Conservation (phyloP, 2,113 vertebrate species). For the Channa argus region DNA sequence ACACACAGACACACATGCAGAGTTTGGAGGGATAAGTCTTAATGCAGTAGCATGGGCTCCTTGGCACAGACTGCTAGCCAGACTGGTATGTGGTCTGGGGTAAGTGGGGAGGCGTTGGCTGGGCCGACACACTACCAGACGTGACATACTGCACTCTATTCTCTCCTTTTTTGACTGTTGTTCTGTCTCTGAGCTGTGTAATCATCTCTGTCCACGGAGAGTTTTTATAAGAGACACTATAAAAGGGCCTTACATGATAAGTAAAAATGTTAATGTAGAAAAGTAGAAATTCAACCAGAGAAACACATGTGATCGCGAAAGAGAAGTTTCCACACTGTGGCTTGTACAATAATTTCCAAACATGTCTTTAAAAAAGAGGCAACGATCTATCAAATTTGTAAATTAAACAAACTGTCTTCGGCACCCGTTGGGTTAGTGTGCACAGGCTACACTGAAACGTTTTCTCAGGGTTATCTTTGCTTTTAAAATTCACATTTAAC, state of each 20-base stretch:
- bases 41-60: constrained; percentile 67
- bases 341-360: no score
- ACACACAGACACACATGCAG: constrained; percentile 67
- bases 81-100: constrained; percentile 79
- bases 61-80: constrained; percentile 72
- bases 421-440: no score
- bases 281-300: background rate
- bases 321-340: background rate
- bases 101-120: constrained; percentile 75
- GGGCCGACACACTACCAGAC: constrained; percentile 71
- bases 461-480: background rate
- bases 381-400: no score
- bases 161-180: constrained; percentile 63
- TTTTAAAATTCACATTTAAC: no score
- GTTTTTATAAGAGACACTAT: constrained; percentile 35
- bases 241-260: constrained; percentile 34
- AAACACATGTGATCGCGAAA: background rate
- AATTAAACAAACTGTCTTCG: no score
- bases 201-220: constrained; percentile 48
- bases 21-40: constrained; percentile 71
- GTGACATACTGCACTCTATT: constrained; percentile 70
- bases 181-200: constrained; percentile 54
- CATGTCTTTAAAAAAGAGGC: background rate
- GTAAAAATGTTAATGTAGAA: constrained; percentile 8
- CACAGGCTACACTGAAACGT: background rate